Base-by-base conservation (phyloP, 2,888 invertebrate species). In the Drymonia ruficornis region DNA sequence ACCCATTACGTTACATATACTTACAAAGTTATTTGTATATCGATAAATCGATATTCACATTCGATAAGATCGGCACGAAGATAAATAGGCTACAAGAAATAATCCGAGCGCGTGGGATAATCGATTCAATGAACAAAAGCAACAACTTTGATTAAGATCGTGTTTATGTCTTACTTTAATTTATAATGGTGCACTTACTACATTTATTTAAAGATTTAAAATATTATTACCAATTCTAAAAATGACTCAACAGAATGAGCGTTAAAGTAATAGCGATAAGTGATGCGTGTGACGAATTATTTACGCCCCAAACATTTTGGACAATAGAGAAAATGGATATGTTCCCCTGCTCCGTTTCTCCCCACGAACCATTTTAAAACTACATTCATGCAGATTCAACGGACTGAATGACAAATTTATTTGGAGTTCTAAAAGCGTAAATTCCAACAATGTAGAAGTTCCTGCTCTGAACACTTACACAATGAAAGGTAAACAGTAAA, bases 231-330 rank as follows among this genome's bases (percentile, higher is more conserved):
- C 38, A 19, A 29, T 31, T 43, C 11, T 49, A 56, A 56, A 60
- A 50, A 50, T 59, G 66, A 67, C 70, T 71, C 65, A 67, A 73
- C 74, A 73, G 61, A 71, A 69, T 65, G 66, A 67, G 67, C 70
- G 71, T 69, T 70, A 77, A 78, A 81, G 78, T 79, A 82, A 81
- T 73, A 76, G 77, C 71, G 71, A 75, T 70, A 77, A 76, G 77
- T 70, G 71, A 75, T 70, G 76, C 83, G 77, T 81, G 81, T 77
- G 79, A 80, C 77, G 80, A 84, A 84, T 87, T 87, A 85, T 83
- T 76, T 82, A 84, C 82, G 81, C 83, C 80, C 76, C 80, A 76
- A 83, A 81, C 86, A 82, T 83, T 84, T 86, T 81, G 76, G 76
- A 86, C 85, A 85, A 84, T 83, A 79, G 78, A 76, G 65, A 59